These are phyloP conservation scores for Artemia sinica DNA, from an alignment of 2,888 invertebrate species.

Conservation along the genomic window DNA sequence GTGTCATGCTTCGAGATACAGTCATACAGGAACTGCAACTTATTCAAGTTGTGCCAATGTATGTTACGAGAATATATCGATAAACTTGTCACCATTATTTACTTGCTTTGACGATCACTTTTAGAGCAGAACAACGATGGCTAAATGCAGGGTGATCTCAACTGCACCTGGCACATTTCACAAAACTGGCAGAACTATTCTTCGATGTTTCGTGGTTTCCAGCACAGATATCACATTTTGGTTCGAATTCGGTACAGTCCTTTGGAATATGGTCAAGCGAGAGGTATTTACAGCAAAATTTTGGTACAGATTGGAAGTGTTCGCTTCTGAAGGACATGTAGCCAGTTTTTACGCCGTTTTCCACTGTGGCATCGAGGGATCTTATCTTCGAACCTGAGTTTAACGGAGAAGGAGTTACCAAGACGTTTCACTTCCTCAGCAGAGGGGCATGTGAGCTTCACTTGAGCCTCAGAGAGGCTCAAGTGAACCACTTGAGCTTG, in stretches of 20 bases:
- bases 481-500: too few species aligned
- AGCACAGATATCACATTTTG: background rate
- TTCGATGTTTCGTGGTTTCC: background rate
- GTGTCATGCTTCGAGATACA: background rate
- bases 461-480: background rate
- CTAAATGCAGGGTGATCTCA: background rate
- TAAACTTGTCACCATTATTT: background rate
- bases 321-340: background rate
- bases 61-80: background rate
- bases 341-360: background rate
- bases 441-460: background rate
- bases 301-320: background rate
- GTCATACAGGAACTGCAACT: background rate
- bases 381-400: background rate
- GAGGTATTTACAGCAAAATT: background rate
- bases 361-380: background rate
- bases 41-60: background rate
- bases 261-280: background rate
- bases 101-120: background rate
- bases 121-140: background rate
- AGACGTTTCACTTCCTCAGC: background rate
- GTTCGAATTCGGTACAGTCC: background rate
- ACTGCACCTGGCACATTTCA: slow-evolving; percentile 1
- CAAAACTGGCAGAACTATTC: background rate
- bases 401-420: background rate